Evolutionary conservation across 2,888 invertebrate species (phyloP), one percentile per base, ranked within the genome.

Genomic region (Spisula subtruncata): DNA sequence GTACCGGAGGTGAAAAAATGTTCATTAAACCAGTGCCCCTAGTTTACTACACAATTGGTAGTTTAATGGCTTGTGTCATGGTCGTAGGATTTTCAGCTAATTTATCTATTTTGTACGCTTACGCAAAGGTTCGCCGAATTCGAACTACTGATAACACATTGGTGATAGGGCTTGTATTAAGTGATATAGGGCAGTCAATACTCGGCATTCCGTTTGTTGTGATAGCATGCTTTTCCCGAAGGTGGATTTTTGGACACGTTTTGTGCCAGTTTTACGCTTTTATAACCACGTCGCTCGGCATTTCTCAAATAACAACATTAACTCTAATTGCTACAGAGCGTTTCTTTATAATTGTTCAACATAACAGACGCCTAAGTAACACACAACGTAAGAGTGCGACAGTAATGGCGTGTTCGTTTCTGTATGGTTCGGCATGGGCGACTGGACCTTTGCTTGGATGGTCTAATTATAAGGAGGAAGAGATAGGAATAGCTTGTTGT

Each of bases 401-500:
- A 32, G 48, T 82, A 0, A 89, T 89, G n/a, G 12, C 81, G 25
- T 56, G n/a, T 35, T 89, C 86, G n/a, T 91, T 88, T 71, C 18
- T 60, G 0, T 87, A 86, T 25, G 89, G 89, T 1, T 80, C 75
- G 0, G 10, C 32, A 18, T 91, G 91, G 91, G 91, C 91, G 1
- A 35, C 86, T 0, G 87, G 81, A 8, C 91, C 91, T 5, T 46
- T 91, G 20, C 71, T 91, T 29, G 91, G 91, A 1, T 91, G 91
- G 91, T 89, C 86, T 1, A 81, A 83, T 8, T 91, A 89, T 41
- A 75, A 81, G 48, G 54, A 83, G 5, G 91, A 89, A 20, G 88
- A 60, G n/a, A 51, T 46, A 51, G 87, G 85, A 12, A 89, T 89
- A 32, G 85, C 87, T 4, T 91, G 91, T 60, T 87, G 87, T 18